These are phyloP conservation scores for Oxyruncus cristatus DNA, from an alignment of 2,113 vertebrate genomes.

Conservation along the genomic window DNA sequence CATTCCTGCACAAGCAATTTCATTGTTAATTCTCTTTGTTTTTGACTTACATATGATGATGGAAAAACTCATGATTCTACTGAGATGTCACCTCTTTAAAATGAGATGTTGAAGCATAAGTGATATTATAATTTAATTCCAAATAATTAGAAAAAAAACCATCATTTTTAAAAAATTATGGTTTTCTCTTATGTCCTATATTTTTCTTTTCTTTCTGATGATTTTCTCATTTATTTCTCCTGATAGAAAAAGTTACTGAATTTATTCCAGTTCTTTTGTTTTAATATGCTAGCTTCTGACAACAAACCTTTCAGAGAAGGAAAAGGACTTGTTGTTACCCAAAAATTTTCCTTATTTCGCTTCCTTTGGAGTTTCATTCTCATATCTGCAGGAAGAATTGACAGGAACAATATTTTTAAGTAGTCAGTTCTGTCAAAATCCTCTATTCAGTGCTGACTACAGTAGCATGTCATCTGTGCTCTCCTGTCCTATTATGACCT, in stretches of 20 bases:
- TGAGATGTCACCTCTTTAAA: background rate
- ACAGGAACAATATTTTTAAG: background rate
- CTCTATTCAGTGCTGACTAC: background rate
- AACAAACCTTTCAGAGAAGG: background rate
- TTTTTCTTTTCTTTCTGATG: background rate
- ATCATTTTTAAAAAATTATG: background rate
- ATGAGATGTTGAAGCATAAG: background rate
- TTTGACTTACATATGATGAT: background rate
- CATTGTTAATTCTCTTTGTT: background rate
- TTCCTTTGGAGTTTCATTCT: background rate
- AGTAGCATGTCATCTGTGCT: background rate
- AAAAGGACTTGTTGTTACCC: background rate
- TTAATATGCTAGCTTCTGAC: background rate
- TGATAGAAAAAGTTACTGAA: background rate
- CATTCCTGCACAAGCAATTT: background rate
- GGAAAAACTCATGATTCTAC: background rate
- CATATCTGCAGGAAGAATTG: background rate
- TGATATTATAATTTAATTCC: background rate
- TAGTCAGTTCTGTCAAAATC: background rate
- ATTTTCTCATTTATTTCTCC: background rate
- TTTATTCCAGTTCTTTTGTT: background rate
- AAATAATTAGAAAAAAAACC: background rate
- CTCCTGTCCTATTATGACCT: background rate
- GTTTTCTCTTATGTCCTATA: background rate
- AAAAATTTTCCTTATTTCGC: background rate